A percentile compares a stretch with the other conserved stretches of the same genome.
These are phyloP conservation scores for Homarus americanus DNA, from an alignment of 1,140 invertebrate genomes.

Conservation along the genomic window DNA sequence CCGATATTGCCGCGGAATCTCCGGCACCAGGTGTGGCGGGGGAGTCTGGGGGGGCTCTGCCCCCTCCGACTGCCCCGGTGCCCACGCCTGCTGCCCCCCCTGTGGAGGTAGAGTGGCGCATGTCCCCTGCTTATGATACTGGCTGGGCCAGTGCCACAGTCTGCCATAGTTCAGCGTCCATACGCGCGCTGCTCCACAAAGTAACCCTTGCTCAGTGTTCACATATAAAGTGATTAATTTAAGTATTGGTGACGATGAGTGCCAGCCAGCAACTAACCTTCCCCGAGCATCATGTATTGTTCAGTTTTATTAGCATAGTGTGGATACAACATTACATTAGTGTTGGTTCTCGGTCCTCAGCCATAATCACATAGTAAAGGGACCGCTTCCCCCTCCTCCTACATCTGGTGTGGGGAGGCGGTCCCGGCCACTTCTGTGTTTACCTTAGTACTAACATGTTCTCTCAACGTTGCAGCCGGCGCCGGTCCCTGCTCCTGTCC, in stretches of 20 bases:
- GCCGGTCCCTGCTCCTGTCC: conserved; percentile 79
- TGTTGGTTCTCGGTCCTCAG: conserved; percentile 10
- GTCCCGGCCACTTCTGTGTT: conserved; percentile 3
- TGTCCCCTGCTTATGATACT: conserved; percentile 60
- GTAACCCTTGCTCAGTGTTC: conserved; percentile 28
- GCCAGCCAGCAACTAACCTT: background rate
- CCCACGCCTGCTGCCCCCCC: conserved; percentile 9
- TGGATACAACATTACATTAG: conserved; percentile 16
- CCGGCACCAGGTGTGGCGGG: background rate
- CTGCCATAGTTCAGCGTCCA: conserved; percentile 53
- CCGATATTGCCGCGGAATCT: conserved; percentile 20
- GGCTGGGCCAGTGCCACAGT: conserved; percentile 55
- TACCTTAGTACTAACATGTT: conserved; percentile 49
- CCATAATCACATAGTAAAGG: conserved; percentile 27
- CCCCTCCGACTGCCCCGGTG: conserved; percentile 21
- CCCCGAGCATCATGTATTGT: background rate
- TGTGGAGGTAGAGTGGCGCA: conserved; percentile 66
- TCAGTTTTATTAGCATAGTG: background rate
- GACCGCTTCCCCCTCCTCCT: conserved; percentile 36
- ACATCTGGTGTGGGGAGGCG: conserved; percentile 32
- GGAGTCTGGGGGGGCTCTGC: conserved; percentile 9
- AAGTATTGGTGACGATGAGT: background rate
- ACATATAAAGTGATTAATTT: background rate
- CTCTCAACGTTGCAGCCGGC: conserved; percentile 77
- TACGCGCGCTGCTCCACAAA: conserved; percentile 40